Evolutionary conservation across 2,888 invertebrate genomes (phyloP).

Genomic region (Biston stratarius): DNA sequence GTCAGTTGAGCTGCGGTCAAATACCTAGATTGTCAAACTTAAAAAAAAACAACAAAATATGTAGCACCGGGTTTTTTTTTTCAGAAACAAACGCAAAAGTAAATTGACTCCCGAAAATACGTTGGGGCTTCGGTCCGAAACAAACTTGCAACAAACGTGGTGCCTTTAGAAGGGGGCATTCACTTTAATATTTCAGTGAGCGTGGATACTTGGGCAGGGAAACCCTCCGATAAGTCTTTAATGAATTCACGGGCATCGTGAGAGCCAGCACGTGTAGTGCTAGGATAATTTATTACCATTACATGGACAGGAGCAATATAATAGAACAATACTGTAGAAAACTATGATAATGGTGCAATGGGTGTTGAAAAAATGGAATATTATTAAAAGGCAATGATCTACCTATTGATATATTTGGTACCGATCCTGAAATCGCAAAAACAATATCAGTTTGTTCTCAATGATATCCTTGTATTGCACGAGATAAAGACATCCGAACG

Average conservation of each 20-base stretch:
- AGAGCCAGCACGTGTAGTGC: constrained; percentile 63
- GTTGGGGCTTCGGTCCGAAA: constrained; percentile 3
- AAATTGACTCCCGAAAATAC: constrained; percentile 17
- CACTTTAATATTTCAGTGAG: constrained; percentile 72
- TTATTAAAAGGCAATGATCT: too few species aligned
- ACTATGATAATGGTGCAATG: too few species aligned
- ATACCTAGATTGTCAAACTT: background rate
- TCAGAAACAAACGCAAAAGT: constrained; percentile 6
- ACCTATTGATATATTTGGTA: too few species aligned
- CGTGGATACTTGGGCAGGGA: constrained; percentile 50
- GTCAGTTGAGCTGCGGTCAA: too few species aligned
- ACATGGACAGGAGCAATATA: too few species aligned
- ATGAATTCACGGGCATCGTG: constrained; percentile 65
- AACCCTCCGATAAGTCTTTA: constrained; percentile 63
- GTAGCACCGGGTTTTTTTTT: constrained; percentile 7
- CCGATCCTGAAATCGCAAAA: too few species aligned
- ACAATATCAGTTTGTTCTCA: too few species aligned
- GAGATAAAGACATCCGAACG: too few species aligned
- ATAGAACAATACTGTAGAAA: too few species aligned
- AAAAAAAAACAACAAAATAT: background rate
- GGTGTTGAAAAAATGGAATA: too few species aligned
- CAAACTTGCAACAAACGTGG: constrained; percentile 28
- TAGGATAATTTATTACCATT: constrained; percentile 34
- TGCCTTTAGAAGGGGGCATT: constrained; percentile 43
- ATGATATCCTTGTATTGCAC: too few species aligned